A percentile compares a stretch with the other conserved stretches of the same genome.
phyloP scores from a whole-genome alignment of 2,797 vertebrate species.

The Helicolenus hilgendorfi region DNA sequence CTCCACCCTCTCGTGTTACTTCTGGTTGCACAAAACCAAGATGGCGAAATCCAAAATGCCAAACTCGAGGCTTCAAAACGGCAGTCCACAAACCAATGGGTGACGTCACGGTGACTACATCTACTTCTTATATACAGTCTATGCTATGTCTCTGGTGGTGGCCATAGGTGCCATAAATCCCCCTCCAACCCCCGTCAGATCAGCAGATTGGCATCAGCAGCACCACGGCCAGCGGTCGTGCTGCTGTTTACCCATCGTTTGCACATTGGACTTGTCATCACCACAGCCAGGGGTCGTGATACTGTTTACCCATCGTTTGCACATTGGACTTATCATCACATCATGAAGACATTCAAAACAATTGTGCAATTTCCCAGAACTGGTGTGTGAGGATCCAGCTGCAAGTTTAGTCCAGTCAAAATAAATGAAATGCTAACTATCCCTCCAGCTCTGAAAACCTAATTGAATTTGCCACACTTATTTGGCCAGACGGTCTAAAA shows the following conservation, averaged over 20 bases:
- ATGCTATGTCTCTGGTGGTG: neutral
- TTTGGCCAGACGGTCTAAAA: slow-evolving; percentile 48
- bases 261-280: neutral
- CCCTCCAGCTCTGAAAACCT: slow-evolving; percentile 26
- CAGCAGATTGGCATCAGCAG: slow-evolving; percentile 25
- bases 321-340: neutral
- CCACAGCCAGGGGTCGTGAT: neutral
- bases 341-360: neutral
- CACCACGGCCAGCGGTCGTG: neutral
- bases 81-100: too few species aligned
- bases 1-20: too few species aligned
- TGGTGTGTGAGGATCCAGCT: neutral
- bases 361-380: neutral
- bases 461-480: slow-evolving; percentile 62
- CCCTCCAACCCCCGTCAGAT: slow-evolving; percentile 16
- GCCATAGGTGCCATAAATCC: neutral
- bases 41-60: too few species aligned
- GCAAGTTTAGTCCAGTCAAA: slow-evolving; percentile 25
- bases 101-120: too few species aligned
- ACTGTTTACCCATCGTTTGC: neutral
- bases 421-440: slow-evolving; percentile 38
- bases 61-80: too few species aligned
- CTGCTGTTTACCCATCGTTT: neutral
- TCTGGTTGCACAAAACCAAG: too few species aligned
- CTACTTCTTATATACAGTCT: too few species aligned